phyloP scores from a whole-genome alignment of 1,140 invertebrate genomes.

The Agraylea sexmaculata region DNA sequence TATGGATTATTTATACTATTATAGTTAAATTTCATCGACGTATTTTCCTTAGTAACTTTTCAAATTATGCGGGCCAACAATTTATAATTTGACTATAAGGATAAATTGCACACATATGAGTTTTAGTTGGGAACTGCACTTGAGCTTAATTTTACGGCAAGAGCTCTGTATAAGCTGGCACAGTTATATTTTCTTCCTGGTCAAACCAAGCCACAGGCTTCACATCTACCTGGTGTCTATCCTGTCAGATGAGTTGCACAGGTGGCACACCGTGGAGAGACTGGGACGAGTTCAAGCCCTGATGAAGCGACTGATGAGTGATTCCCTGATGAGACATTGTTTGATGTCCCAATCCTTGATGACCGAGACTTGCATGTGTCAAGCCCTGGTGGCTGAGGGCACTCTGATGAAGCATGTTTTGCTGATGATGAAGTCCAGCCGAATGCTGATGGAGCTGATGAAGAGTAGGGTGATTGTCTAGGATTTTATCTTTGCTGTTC shows the following conservation, averaged over 20 bases:
- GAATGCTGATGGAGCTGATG: slow-evolving; percentile 20
- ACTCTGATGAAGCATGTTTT: slow-evolving; percentile 18
- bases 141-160: slow-evolving; percentile 17
- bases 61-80: no score
- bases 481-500: slow-evolving; percentile 19
- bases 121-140: neutral
- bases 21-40: no score
- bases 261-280: slow-evolving; percentile 16
- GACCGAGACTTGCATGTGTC: slow-evolving; percentile 10
- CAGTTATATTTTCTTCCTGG: slow-evolving; percentile 15
- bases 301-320: slow-evolving; percentile 13
- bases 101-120: neutral
- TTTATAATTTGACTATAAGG: no score
- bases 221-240: slow-evolving; percentile 9
- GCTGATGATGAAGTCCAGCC: slow-evolving; percentile 16
- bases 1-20: no score
- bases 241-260: slow-evolving; percentile 20
- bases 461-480: slow-evolving; percentile 15
- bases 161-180: slow-evolving; percentile 15
- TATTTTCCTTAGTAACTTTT: no score
- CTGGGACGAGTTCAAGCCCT: slow-evolving; percentile 13
- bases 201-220: slow-evolving; percentile 18
- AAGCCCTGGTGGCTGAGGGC: slow-evolving; percentile 15
- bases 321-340: slow-evolving; percentile 13
- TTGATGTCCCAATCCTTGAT: slow-evolving; percentile 16